Evolutionary conservation across 2,113 vertebrate species (phyloP).

Genomic region (Hypomesus transpacificus): DNA sequence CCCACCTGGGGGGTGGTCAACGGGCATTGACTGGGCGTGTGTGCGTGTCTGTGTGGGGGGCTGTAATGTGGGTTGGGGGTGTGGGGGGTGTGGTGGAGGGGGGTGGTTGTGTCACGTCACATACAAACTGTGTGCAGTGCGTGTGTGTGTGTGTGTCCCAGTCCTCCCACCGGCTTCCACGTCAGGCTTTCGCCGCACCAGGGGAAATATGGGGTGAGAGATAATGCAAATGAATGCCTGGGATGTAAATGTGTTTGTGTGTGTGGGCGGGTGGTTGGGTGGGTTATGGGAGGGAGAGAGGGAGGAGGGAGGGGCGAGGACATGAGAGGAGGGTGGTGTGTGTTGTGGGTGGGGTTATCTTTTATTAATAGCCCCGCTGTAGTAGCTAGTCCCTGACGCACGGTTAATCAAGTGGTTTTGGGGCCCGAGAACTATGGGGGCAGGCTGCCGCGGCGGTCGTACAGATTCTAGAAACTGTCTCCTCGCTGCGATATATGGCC

Average conservation of each 20-base stretch:
- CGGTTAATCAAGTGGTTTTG: constrained; percentile 68
- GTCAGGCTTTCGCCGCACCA: too few species aligned
- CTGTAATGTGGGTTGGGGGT: constrained; percentile 16
- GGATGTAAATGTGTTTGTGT: not conserved
- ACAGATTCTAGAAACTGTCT: constrained; percentile 75
- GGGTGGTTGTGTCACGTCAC: constrained; percentile 8
- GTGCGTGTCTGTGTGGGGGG: constrained; percentile 6
- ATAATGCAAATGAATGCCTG: too few species aligned
- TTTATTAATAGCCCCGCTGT: constrained; percentile 78
- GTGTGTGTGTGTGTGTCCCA: too few species aligned
- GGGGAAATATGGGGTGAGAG: too few species aligned
- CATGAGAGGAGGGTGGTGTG: not conserved
- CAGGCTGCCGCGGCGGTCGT: constrained; percentile 18
- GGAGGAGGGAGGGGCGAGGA: constrained; percentile 16
- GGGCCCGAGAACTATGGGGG: constrained; percentile 69
- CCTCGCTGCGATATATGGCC: constrained; percentile 63
- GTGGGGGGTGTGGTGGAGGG: not conserved
- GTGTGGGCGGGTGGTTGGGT: constrained; percentile 18
- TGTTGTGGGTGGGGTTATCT: constrained; percentile 54
- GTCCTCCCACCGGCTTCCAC: too few species aligned
- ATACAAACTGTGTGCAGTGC: too few species aligned
- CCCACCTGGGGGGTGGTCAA: constrained; percentile 51
- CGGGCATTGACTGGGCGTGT: too few species aligned
- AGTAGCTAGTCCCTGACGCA: constrained; percentile 68
- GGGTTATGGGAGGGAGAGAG: constrained; percentile 8